phyloP scores from a whole-genome alignment of 2,888 invertebrate genomes.

The Xanthorhoe spadicearia region DNA sequence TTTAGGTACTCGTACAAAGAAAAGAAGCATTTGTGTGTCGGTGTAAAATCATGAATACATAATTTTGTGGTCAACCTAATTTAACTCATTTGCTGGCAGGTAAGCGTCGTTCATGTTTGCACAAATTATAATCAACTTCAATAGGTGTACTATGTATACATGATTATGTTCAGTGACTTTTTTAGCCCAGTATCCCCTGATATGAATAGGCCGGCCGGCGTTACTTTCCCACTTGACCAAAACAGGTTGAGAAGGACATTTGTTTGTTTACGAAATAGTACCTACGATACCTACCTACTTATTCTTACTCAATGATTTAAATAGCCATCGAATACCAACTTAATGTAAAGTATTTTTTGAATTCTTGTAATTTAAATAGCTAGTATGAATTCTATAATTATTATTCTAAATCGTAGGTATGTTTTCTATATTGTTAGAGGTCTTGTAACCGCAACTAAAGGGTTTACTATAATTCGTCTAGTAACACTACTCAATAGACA shows the following conservation, averaged over 20 bases:
- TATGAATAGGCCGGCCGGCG: slow-evolving; percentile 1
- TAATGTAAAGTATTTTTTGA: not conserved
- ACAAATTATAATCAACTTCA: not conserved
- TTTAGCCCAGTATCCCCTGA: not conserved
- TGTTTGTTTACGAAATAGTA: slow-evolving; percentile 22
- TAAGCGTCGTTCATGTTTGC: not conserved
- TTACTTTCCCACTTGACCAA: slow-evolving; percentile 18
- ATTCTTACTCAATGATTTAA: slow-evolving; percentile 10
- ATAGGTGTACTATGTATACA: not conserved
- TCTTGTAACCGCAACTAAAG: too few species aligned
- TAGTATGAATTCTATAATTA: not conserved
- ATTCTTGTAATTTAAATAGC: not conserved
- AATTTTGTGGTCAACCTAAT: not conserved
- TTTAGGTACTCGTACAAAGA: not conserved
- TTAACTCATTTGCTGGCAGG: not conserved
- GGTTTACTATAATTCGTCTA: too few species aligned
- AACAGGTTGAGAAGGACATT: slow-evolving; percentile 23
- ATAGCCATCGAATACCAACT: slow-evolving; percentile 5
- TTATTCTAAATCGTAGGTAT: too few species aligned
- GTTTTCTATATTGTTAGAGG: too few species aligned
- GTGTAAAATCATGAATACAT: not conserved
- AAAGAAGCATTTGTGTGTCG: not conserved
- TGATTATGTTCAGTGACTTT: not conserved
- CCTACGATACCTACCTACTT: slow-evolving; percentile 20
- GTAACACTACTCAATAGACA: too few species aligned